A percentile compares a stretch with the other conserved stretches of the same genome.
phyloP scores from a whole-genome alignment of 2,888 invertebrate genomes.

The Eupeodes luniger region DNA sequence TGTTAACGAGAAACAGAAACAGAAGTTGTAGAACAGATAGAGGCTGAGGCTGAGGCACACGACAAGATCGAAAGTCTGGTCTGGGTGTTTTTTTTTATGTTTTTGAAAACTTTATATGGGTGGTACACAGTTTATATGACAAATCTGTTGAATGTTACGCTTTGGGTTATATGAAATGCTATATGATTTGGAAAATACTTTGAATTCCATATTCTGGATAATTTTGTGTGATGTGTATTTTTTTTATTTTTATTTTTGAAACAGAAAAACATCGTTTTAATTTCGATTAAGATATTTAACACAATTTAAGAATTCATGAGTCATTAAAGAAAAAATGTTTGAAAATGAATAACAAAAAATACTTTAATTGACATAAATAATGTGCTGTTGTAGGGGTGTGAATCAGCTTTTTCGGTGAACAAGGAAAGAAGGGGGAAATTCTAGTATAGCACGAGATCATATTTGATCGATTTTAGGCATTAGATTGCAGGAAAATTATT shows the following conservation, averaged over 20 bases:
- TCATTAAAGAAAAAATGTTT: slow-evolving; percentile 48
- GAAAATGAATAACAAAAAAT: not conserved
- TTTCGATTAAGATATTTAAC: slow-evolving; percentile 68
- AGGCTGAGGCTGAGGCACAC: slow-evolving; percentile 16
- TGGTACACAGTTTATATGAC: slow-evolving; percentile 70
- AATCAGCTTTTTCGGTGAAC: not conserved
- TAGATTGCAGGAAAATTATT: no score
- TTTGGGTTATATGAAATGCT: slow-evolving; percentile 50
- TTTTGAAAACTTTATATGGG: slow-evolving; percentile 47
- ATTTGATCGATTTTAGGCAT: no score
- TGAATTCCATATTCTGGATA: slow-evolving; percentile 49
- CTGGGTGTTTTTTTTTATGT: not conserved
- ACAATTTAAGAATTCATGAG: slow-evolving; percentile 58
- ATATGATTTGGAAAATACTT: slow-evolving; percentile 47
- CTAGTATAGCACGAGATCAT: no score
- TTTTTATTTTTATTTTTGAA: not conserved
- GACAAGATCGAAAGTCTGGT: slow-evolving; percentile 20
- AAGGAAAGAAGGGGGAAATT: no score
- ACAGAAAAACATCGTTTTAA: slow-evolving; percentile 51
- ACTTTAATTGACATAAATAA: not conserved
- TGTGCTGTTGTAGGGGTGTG: not conserved
- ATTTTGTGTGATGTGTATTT: slow-evolving; percentile 12
- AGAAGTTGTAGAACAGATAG: not conserved
- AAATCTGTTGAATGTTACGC: slow-evolving; percentile 64
- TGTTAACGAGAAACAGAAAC: slow-evolving; percentile 73